Conservation (phyloP, 2,797 vertebrate species). For the Leucoraja ocellata region DNA sequence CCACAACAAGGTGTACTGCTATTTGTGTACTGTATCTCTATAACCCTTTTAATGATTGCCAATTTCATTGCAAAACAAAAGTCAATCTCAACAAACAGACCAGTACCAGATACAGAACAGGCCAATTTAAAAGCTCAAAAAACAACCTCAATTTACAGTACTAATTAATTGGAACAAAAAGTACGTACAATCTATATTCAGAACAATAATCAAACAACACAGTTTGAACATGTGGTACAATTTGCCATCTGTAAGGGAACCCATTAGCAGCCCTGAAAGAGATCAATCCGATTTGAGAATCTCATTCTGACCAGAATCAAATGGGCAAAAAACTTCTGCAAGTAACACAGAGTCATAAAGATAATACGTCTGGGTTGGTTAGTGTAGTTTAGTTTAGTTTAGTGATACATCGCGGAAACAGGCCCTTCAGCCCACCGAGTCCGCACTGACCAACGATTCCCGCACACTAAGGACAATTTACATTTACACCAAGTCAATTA, state of each 20-base stretch:
- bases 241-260: not conserved
- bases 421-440: no score
- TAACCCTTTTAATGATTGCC: not conserved
- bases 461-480: no score
- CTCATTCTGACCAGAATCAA: not conserved
- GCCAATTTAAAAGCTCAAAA: not conserved
- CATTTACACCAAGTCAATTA: no score
- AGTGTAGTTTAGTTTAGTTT: no score
- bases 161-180: not conserved
- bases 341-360: no score
- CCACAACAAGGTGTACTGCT: not conserved
- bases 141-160: not conserved
- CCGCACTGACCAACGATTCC: no score
- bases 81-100: not conserved
- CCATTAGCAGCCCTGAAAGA: not conserved
- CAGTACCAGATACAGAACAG: not conserved
- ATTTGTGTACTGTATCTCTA: not conserved
- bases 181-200: conserved; percentile 13
- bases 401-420: no score
- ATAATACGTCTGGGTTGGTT: no score
- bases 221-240: not conserved
- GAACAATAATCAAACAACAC: not conserved
- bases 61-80: conserved; percentile 11
- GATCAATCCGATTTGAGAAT: conserved; percentile 10
- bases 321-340: not conserved